phyloP scores from a whole-genome alignment of 2,113 vertebrate genomes.

The Hippocampus abdominalis region DNA sequence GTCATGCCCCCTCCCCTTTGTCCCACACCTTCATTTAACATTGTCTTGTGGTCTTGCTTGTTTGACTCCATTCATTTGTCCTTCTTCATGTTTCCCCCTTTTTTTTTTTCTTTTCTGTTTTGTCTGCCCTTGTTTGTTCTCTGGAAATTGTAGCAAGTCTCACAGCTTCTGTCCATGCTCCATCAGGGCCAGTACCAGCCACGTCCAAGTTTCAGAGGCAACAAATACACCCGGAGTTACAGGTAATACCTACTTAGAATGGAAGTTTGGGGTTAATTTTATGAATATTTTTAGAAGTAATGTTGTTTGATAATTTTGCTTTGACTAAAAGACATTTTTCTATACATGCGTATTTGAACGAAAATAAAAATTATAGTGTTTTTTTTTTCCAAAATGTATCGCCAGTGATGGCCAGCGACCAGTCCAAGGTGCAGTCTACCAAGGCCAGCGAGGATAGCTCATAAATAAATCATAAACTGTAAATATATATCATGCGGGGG shows the following conservation, averaged over 20 bases:
- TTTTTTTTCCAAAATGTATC: too few species aligned
- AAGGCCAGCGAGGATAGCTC: too few species aligned
- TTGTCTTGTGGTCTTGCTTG: conserved; percentile 64
- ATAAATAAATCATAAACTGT: too few species aligned
- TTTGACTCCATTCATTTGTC: conserved; percentile 72
- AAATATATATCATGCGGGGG: too few species aligned
- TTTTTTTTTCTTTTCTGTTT: conserved; percentile 52
- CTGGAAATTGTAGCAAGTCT: conserved; percentile 89
- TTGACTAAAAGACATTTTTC: background rate
- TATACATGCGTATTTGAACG: too few species aligned
- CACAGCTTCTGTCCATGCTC: conserved; percentile 99
- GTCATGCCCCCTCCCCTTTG: conserved; percentile 18
- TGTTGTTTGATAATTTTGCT: background rate
- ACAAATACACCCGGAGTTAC: conserved; percentile 98
- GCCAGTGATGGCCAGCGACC: too few species aligned
- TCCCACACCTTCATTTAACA: conserved; percentile 16
- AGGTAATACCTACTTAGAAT: conserved; percentile 76
- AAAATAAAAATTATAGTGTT: too few species aligned
- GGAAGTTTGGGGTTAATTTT: background rate
- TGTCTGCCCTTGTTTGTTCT: conserved; percentile 24
- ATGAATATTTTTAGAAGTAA: background rate
- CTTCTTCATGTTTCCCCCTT: conserved; percentile 56
- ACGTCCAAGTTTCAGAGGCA: conserved; percentile 97
- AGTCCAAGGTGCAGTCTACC: too few species aligned
- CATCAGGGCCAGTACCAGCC: conserved; percentile 99